These are phyloP conservation scores for Actinemys pallida DNA, from an alignment of 2,113 vertebrate species.

Conservation along the genomic window DNA sequence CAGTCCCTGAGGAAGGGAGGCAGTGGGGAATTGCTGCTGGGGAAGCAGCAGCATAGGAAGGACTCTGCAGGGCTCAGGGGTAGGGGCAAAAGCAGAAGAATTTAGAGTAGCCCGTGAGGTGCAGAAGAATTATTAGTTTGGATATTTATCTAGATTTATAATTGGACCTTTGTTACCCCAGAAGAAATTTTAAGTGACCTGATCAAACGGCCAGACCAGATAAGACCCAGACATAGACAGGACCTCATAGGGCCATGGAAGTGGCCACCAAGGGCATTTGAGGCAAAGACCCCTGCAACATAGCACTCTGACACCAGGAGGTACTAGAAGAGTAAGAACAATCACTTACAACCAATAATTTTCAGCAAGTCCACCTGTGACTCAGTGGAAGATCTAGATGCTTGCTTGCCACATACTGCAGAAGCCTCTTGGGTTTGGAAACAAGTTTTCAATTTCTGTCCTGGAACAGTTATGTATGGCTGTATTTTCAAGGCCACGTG, in stretches of 20 bases:
- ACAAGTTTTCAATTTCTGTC: background rate
- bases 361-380: conserved; percentile 1
- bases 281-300: background rate
- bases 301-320: background rate
- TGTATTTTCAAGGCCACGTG: background rate
- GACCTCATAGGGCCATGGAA: background rate
- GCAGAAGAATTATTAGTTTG: background rate
- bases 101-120: background rate
- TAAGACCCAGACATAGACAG: background rate
- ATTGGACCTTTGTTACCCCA: background rate
- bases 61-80: background rate
- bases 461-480: background rate
- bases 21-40: background rate
- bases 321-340: background rate
- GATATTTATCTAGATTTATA: background rate
- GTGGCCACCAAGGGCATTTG: background rate
- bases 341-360: background rate
- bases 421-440: background rate
- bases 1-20: background rate
- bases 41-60: background rate
- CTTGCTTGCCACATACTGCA: background rate
- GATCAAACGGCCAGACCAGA: background rate
- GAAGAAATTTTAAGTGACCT: background rate
- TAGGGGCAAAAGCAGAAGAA: background rate
- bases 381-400: background rate